phyloP scores from a whole-genome alignment of 2,113 vertebrate genomes.

The Ceyx cyanopectus region DNA sequence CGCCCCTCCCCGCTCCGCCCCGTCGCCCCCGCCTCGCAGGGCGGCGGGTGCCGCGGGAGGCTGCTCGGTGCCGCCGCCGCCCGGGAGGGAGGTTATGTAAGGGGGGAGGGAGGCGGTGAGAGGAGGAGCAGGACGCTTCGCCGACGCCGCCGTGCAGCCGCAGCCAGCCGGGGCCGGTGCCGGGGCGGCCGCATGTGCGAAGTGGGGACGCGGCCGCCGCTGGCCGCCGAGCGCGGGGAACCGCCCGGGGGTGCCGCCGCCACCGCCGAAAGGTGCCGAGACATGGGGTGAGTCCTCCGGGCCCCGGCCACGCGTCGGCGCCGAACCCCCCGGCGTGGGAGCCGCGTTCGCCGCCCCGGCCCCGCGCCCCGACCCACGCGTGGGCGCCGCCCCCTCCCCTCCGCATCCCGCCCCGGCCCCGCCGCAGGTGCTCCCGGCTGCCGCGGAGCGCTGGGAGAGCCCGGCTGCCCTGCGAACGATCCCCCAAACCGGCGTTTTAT shows the following conservation, averaged over 20 bases:
- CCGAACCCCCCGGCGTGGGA: neutral
- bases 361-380: neutral
- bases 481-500: neutral
- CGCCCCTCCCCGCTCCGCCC: neutral
- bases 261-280: slow-evolving; percentile 74
- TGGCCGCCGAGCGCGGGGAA: slow-evolving; percentile 28
- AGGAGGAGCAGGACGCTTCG: neutral
- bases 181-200: slow-evolving; percentile 63
- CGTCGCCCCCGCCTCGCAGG: neutral
- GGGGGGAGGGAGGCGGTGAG: neutral
- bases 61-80: slow-evolving; percentile 8
- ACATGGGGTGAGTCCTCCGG: slow-evolving; percentile 77
- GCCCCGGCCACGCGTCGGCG: neutral
- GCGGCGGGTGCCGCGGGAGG: neutral
- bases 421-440: slow-evolving; percentile 17
- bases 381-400: neutral
- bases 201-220: slow-evolving; percentile 60
- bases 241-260: slow-evolving; percentile 67
- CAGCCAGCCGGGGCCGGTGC: slow-evolving; percentile 51
- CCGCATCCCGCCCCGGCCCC: neutral
- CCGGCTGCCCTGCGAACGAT: neutral
- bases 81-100: slow-evolving; percentile 28
- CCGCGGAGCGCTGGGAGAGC: neutral
- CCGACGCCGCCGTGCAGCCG: neutral
- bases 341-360: neutral